A percentile compares a stretch with the other conserved stretches of the same genome.
Evolutionary conservation across 2,888 invertebrate genomes (phyloP).

Genomic region (Meteorus colon): DNA sequence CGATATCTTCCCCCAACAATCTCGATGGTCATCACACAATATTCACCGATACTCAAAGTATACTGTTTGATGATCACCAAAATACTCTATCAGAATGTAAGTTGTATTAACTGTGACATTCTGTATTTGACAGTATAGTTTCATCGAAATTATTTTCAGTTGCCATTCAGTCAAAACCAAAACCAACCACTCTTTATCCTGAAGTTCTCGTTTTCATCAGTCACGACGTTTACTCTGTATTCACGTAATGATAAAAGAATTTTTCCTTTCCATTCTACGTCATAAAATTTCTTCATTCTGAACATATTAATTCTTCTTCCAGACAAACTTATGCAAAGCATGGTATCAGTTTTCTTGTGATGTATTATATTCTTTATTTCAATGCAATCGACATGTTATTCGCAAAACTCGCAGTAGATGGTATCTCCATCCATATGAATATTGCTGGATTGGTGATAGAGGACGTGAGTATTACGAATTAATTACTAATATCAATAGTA

Average conservation of each 20-base stretch:
- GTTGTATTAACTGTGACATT: too few relatives aligned
- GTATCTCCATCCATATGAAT: background rate
- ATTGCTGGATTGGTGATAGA: background rate
- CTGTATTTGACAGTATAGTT: too few relatives aligned
- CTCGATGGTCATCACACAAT: too few relatives aligned
- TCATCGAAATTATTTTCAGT: background rate
- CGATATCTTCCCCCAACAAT: too few relatives aligned
- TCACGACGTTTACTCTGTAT: background rate
- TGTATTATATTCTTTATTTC: background rate
- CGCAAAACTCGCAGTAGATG: background rate
- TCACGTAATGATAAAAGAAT: background rate
- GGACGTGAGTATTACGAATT: background rate
- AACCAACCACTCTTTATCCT: background rate
- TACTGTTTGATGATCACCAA: too few relatives aligned
- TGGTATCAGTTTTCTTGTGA: background rate
- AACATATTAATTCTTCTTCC: background rate
- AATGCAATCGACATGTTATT: conserved; percentile 9
- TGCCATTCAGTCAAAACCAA: background rate
- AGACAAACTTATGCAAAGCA: background rate
- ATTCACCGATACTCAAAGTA: too few relatives aligned
- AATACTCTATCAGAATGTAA: too few relatives aligned
- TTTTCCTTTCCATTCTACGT: background rate
- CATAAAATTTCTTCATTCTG: background rate
- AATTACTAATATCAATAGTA: background rate
- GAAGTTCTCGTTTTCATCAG: background rate